Conservation (phyloP, 35 echinoderm and acorn worm genomes). For the Anneissia japonica region DNA sequence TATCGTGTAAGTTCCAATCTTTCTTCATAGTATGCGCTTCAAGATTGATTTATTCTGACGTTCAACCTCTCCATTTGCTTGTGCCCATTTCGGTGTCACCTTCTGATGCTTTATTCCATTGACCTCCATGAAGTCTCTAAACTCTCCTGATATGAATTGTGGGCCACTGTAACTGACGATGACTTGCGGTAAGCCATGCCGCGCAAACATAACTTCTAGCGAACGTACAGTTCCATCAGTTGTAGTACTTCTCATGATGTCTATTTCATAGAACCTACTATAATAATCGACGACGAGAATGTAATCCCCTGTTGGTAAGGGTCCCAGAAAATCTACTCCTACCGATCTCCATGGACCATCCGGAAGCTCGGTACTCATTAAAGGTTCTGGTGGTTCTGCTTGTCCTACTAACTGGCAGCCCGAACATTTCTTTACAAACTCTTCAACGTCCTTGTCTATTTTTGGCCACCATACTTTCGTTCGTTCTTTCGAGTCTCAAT, state of each 20-base stretch:
- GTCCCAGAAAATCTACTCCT: not conserved
- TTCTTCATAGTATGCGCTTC: too few species aligned
- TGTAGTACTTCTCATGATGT: not conserved
- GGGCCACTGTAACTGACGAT: conserved; percentile 3
- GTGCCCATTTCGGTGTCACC: too few species aligned
- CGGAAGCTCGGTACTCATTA: not conserved
- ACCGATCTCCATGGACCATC: not conserved
- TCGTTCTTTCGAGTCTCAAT: not conserved
- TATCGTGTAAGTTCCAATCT: too few species aligned
- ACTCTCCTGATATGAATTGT: not conserved
- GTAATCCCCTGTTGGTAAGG: not conserved
- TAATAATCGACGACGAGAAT: not conserved
- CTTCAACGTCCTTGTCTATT: not conserved
- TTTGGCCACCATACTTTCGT: not conserved
- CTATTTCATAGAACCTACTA: not conserved
- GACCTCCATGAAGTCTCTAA: too few species aligned
- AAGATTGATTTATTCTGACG: too few species aligned
- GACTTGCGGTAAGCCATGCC: conserved; percentile 9
- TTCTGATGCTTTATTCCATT: too few species aligned
- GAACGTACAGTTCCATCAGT: too few species aligned
- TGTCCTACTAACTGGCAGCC: not conserved
- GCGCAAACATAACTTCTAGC: conserved; percentile 15
- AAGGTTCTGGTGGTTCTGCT: not conserved
- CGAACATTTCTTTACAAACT: not conserved
- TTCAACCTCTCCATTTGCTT: too few species aligned